Evolutionary conservation across 92 coral and sea anemone species (phyloP).

Genomic region (Umimayanthus chanpuru): DNA sequence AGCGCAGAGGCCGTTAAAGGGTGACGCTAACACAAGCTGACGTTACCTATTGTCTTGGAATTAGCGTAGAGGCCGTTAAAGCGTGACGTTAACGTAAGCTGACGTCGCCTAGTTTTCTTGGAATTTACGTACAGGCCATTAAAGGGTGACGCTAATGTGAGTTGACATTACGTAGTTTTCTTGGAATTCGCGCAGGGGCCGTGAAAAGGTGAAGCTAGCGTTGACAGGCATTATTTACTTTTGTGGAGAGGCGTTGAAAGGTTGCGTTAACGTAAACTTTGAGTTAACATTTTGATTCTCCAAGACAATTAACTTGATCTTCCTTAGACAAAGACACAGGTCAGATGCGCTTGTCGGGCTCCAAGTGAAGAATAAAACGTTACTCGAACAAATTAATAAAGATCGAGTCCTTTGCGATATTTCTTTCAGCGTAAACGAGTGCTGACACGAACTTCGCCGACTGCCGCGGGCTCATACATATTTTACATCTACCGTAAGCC

Average conservation of each 20-base stretch:
- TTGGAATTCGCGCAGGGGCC: background rate
- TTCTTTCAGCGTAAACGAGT: background rate
- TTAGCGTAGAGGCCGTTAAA: slow-evolving; percentile 60
- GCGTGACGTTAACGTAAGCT: slow-evolving; percentile 20
- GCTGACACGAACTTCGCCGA: background rate
- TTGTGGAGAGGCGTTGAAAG: too few relatives aligned
- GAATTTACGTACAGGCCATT: slow-evolving; percentile 67
- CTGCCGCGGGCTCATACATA: background rate
- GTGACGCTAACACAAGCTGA: slow-evolving; percentile 10
- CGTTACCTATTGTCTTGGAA: slow-evolving; percentile 39
- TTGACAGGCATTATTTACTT: too few relatives aligned
- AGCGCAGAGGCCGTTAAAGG: slow-evolving; percentile 57
- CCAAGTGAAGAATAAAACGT: background rate
- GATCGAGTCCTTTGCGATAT: background rate
- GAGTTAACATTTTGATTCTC: background rate
- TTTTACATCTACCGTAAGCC: background rate
- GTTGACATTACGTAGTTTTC: background rate
- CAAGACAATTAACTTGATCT: background rate
- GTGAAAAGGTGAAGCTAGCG: background rate
- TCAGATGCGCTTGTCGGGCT: background rate
- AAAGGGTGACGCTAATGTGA: slow-evolving; percentile 27
- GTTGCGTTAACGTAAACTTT: background rate
- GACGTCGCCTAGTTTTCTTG: slow-evolving; percentile 40
- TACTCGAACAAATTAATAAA: background rate
- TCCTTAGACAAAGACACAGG: background rate